Evolutionary conservation across 2,888 invertebrate species (phyloP).

Genomic region (Helleia helle): DNA sequence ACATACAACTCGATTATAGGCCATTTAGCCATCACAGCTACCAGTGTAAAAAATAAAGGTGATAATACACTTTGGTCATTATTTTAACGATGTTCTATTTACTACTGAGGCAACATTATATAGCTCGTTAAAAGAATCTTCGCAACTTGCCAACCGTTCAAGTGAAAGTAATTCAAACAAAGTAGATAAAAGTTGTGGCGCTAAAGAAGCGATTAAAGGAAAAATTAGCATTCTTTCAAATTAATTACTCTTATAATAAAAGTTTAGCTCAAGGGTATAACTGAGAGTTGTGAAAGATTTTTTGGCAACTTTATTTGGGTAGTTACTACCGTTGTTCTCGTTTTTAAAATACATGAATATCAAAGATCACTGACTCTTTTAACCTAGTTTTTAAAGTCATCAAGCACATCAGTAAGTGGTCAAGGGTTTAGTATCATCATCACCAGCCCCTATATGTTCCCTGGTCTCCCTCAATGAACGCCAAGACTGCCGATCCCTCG

Average conservation of each 20-base stretch:
- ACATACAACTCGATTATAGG: no score
- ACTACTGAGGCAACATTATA: slow-evolving; percentile 7
- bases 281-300: slow-evolving; percentile 40
- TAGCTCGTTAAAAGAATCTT: slow-evolving; percentile 14
- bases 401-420: no score
- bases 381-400: no score
- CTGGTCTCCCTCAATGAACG: no score
- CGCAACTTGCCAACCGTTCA: slow-evolving; percentile 18
- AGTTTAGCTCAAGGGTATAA: slow-evolving; percentile 50
- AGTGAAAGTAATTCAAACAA: slow-evolving; percentile 68
- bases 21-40: no score
- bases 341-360: no score
- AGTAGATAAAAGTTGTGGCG: slow-evolving; percentile 69
- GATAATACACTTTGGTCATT: slow-evolving; percentile 23
- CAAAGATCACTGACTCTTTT: no score
- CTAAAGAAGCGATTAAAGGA: slow-evolving; percentile 68
- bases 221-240: slow-evolving; percentile 70
- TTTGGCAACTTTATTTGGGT: slow-evolving; percentile 14
- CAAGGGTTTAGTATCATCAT: no score
- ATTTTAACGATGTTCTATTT: slow-evolving; percentile 11
- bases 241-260: slow-evolving; percentile 67
- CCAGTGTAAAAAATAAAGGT: no score
- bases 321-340: no score
- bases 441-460: no score
- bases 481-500: no score